A percentile compares a stretch with the other conserved stretches of the same genome.
Evolutionary conservation across 2,797 vertebrate genomes (phyloP).

Genomic region (Trichosurus vulpecula): DNA sequence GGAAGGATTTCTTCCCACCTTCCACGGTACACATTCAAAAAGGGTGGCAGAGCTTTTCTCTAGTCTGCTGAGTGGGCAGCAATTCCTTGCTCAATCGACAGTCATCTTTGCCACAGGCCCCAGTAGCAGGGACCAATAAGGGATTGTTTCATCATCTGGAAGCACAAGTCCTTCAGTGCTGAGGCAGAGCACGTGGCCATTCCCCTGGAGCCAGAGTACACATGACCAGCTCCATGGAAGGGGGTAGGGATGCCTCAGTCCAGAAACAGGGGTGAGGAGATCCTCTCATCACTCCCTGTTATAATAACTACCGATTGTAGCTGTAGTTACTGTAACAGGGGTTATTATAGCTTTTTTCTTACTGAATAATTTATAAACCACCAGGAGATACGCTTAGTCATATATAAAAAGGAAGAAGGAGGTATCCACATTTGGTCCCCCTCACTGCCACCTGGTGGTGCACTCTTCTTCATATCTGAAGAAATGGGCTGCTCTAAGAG

Average conservation of each 20-base stretch:
- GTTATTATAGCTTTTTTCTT: not conserved
- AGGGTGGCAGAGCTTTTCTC: not conserved
- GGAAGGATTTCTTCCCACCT: not conserved
- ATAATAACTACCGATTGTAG: not conserved
- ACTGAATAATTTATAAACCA: not conserved
- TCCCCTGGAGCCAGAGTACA: not conserved
- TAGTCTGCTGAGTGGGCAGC: not conserved
- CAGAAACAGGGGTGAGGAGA: not conserved
- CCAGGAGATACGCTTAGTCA: not conserved
- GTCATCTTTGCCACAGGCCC: not conserved
- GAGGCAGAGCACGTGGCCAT: not conserved
- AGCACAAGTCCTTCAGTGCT: not conserved
- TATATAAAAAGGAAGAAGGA: not conserved
- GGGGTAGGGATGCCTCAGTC: not conserved
- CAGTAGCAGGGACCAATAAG: accelerated
- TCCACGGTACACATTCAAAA: not conserved
- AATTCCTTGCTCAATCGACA: not conserved
- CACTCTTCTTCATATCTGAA: not conserved
- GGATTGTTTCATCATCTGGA: not conserved
- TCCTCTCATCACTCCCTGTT: not conserved
- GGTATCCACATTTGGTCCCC: not conserved
- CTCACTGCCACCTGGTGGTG: not conserved
- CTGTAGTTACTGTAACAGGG: not conserved
- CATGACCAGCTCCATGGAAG: not conserved
- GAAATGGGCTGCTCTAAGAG: not conserved